These are phyloP conservation scores for Dryomyza anilis DNA, from an alignment of 2,888 invertebrate species.

Conservation along the genomic window DNA sequence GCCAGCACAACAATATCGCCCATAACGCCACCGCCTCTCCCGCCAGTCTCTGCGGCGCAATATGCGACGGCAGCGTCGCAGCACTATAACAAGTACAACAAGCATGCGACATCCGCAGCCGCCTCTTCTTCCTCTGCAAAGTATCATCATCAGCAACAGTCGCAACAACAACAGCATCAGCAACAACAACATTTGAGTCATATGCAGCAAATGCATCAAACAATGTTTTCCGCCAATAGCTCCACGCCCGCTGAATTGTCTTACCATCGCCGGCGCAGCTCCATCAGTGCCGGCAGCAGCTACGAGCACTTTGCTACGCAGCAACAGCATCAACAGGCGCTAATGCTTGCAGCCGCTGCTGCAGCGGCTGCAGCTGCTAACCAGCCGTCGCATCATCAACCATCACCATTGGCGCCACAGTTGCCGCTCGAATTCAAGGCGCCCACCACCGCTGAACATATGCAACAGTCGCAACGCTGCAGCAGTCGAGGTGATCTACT, in stretches of 20 bases:
- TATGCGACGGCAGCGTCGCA: conserved; percentile 16
- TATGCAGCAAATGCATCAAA: conserved; percentile 31
- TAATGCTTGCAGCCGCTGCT: conserved; percentile 40
- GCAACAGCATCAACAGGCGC: conserved; percentile 48
- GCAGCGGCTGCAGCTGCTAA: conserved; percentile 37
- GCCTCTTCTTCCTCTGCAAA: conserved; percentile 31
- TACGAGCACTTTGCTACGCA: conserved; percentile 53
- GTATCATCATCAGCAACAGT: conserved; percentile 30
- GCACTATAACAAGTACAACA: background rate
- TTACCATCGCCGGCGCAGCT: conserved; percentile 47
- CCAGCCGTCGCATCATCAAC: conserved; percentile 29
- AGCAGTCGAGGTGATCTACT: conserved; percentile 49
- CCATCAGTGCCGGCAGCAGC: conserved; percentile 47
- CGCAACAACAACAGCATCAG: conserved; percentile 33
- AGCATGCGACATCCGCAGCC: conserved; percentile 23
- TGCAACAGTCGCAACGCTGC: conserved; percentile 44
- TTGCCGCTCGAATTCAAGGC: conserved; percentile 53
- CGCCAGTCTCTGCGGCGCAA: conserved; percentile 36
- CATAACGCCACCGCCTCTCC: conserved; percentile 54
- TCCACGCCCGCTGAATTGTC: conserved; percentile 45
- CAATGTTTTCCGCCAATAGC: conserved; percentile 30
- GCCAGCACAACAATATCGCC: conserved; percentile 60
- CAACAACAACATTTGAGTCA: conserved; percentile 30
- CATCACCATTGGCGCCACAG: conserved; percentile 23
- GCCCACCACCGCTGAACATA: conserved; percentile 44